Conservation (phyloP, 2,888 invertebrate genomes). For the Notodromas monacha region DNA sequence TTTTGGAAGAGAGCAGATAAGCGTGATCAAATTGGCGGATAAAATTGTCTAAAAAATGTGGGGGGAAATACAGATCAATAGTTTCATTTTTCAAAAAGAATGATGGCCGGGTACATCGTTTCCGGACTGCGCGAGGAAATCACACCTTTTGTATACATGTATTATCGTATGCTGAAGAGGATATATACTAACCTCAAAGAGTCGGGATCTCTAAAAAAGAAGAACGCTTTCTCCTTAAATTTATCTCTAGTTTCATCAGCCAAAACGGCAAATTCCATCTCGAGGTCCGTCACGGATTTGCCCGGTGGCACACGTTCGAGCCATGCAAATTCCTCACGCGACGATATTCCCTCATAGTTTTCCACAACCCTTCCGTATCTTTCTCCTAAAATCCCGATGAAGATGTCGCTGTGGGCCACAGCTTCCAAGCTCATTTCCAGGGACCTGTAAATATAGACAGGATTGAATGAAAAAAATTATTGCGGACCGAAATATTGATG, state of each 20-base stretch:
- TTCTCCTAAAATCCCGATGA: slow-evolving; percentile 17
- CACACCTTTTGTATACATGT: background rate
- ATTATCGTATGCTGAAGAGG: background rate
- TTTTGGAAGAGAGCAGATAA: no score
- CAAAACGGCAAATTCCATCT: slow-evolving; percentile 15
- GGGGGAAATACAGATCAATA: no score
- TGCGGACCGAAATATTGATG: no score
- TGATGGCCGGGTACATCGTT: no score
- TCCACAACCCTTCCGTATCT: slow-evolving; percentile 17
- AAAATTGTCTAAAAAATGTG: no score
- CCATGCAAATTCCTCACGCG: slow-evolving; percentile 15
- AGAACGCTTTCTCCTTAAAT: slow-evolving; percentile 14
- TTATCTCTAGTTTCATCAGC: slow-evolving; percentile 10
- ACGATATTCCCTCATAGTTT: no score
- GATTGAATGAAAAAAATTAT: no score
- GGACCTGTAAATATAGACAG: slow-evolving; percentile 14
- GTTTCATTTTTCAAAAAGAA: no score
- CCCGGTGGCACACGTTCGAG: slow-evolving; percentile 14
- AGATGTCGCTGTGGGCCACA: slow-evolving; percentile 16
- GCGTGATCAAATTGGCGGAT: no score
- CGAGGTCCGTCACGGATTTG: slow-evolving; percentile 17
- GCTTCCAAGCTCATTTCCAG: slow-evolving; percentile 17
- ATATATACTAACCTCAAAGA: background rate
- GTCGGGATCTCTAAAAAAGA: slow-evolving; percentile 9
- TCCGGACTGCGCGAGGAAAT: no score